Percentiles rank a stretch among this genome's conserved stretches.
Evolutionary conservation across 2,113 vertebrate species (phyloP).

Genomic region (Uropsilus gracilis): DNA sequence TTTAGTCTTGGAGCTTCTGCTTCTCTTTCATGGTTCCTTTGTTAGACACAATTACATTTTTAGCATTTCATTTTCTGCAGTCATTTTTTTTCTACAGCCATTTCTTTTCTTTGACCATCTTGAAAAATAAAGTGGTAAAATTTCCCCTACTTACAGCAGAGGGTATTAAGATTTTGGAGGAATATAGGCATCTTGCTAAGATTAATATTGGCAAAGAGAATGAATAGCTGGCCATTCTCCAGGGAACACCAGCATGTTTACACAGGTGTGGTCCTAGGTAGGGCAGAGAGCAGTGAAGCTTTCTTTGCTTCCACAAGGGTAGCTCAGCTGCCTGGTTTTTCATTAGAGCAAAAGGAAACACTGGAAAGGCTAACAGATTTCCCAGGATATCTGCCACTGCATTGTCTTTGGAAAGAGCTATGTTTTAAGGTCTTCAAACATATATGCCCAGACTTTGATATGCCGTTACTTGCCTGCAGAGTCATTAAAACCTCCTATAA

Average conservation of each 20-base stretch:
- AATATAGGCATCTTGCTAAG: background rate
- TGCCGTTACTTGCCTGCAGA: slow-evolving; percentile 8
- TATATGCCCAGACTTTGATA: background rate
- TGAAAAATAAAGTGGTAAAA: slow-evolving; percentile 9
- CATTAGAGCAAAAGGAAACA: background rate
- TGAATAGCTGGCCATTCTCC: background rate
- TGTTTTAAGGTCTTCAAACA: background rate
- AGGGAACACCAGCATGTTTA: background rate
- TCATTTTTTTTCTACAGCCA: background rate
- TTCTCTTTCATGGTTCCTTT: background rate
- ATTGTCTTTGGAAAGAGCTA: background rate
- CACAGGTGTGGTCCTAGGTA: background rate
- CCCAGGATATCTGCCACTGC: background rate
- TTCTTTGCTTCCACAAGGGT: background rate
- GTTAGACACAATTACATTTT: background rate
- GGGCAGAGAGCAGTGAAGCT: background rate
- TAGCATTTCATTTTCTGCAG: background rate
- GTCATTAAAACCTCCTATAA: background rate
- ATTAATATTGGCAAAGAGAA: background rate
- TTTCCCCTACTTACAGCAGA: background rate
- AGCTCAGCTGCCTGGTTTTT: background rate
- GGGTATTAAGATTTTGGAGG: background rate
- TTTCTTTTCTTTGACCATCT: background rate
- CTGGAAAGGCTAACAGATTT: background rate
- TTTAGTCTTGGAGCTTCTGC: background rate